Evolutionary conservation across 2,888 invertebrate species (phyloP).

Genomic region (Tetrapedia diversipes): DNA sequence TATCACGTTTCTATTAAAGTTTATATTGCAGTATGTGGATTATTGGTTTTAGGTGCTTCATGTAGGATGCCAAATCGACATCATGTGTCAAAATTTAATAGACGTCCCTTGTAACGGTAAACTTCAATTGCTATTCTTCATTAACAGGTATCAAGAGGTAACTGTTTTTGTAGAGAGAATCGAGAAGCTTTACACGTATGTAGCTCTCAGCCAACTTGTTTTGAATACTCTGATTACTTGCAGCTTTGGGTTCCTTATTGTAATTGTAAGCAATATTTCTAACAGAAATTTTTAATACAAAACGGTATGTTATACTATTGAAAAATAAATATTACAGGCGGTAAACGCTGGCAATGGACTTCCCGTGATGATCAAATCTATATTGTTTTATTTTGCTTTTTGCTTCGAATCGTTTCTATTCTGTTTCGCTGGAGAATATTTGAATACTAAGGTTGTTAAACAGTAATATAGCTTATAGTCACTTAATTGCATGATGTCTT

Average conservation of each 20-base stretch:
- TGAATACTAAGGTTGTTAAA: constrained; percentile 51
- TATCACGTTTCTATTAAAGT: not conserved
- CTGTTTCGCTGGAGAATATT: constrained; percentile 65
- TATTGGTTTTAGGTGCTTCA: constrained; percentile 50
- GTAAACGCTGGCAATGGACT: not conserved
- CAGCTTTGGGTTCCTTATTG: constrained; percentile 48
- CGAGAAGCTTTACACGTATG: constrained; percentile 44
- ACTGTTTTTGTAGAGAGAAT: constrained; percentile 45
- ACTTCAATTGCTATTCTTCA: constrained; percentile 25
- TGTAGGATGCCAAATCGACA: constrained; percentile 47
- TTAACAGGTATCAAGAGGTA: constrained; percentile 49
- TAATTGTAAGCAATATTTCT: constrained; percentile 45
- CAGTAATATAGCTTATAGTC: not conserved
- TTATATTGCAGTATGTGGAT: not conserved
- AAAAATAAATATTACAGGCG: constrained; percentile 29
- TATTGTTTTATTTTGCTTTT: constrained; percentile 52
- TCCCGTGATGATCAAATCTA: constrained; percentile 40
- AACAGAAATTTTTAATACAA: not conserved
- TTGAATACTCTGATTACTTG: constrained; percentile 45
- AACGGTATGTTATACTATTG: not conserved
- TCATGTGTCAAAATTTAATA: constrained; percentile 45
- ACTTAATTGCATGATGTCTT: not conserved
- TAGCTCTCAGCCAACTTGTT: constrained; percentile 54
- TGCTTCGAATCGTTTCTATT: constrained; percentile 60
- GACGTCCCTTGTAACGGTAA: not conserved